Conservation (phyloP, 1,140 invertebrate genomes). For the Atopsyche davidsoni region DNA sequence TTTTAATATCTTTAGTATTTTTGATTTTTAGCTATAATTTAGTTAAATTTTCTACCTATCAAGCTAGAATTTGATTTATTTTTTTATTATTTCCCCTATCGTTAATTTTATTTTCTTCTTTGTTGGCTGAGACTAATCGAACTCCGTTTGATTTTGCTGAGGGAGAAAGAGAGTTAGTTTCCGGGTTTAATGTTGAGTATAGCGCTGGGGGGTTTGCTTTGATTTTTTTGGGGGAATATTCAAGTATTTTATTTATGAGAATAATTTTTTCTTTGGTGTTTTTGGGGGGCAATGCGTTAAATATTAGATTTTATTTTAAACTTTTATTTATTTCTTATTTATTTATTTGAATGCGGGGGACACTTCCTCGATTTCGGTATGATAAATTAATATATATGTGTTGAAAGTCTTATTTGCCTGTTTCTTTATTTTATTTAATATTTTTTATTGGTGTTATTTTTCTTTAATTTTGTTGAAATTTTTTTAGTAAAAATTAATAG, state of each 20-base stretch:
- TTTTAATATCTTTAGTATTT: slow-evolving; percentile 49
- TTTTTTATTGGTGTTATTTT: slow-evolving; percentile 40
- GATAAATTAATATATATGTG: slow-evolving; percentile 56
- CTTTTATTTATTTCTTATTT: slow-evolving; percentile 48
- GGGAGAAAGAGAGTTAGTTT: slow-evolving; percentile 68
- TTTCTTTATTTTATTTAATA: slow-evolving; percentile 49
- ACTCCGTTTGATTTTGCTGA: slow-evolving; percentile 74
- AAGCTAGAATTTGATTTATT: slow-evolving; percentile 46
- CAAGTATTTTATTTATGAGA: slow-evolving; percentile 61
- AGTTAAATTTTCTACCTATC: slow-evolving; percentile 35
- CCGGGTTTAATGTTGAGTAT: slow-evolving; percentile 71
- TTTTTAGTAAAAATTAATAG: slow-evolving; percentile 45
- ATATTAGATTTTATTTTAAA: slow-evolving; percentile 47
- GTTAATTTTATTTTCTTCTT: slow-evolving; percentile 52
- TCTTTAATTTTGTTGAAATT: slow-evolving; percentile 33
- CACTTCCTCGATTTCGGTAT: slow-evolving; percentile 53
- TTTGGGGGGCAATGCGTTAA: slow-evolving; percentile 42
- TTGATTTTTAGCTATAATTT: slow-evolving; percentile 40
- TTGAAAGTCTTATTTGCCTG: slow-evolving; percentile 50
- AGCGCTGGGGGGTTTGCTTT: slow-evolving; percentile 60
- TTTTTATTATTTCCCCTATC: slow-evolving; percentile 46
- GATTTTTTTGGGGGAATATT: slow-evolving; percentile 68
- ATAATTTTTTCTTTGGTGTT: slow-evolving; percentile 50
- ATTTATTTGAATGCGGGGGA: slow-evolving; percentile 53
- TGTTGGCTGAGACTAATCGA: slow-evolving; percentile 65